A percentile compares a stretch with the other conserved stretches of the same genome.
Conservation (phyloP, 2,888 invertebrate species). For the Parnassius smintheus region DNA sequence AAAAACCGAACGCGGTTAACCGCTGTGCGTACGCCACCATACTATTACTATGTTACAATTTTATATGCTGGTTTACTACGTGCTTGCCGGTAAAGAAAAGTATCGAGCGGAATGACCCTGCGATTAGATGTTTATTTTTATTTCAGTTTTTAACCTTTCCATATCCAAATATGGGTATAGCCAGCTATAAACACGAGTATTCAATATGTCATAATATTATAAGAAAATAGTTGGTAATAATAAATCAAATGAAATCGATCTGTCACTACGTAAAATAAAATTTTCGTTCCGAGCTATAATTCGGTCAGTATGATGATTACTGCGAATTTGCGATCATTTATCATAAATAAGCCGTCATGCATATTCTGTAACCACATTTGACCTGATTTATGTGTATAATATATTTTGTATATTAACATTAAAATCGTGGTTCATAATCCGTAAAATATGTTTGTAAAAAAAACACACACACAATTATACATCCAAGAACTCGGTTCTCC, state of each 20-base stretch:
- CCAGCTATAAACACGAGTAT: background rate
- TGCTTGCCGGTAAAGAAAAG: no score
- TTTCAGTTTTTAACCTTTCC: background rate
- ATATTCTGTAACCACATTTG: slow-evolving; percentile 8
- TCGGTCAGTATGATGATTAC: slow-evolving; percentile 18
- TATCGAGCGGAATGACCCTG: no score
- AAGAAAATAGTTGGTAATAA: slow-evolving; percentile 26
- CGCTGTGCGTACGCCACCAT: no score
- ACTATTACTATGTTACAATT: no score
- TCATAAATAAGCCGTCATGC: slow-evolving; percentile 23
- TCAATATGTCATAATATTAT: background rate
- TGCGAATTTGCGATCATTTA: slow-evolving; percentile 21
- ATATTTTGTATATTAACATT: no score
- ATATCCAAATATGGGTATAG: background rate
- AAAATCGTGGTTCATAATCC: no score
- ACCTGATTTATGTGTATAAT: background rate
- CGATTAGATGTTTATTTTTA: background rate
- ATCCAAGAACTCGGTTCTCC: background rate
- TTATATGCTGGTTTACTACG: no score
- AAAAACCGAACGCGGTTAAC: no score
- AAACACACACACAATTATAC: background rate
- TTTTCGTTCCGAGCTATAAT: slow-evolving; percentile 17
- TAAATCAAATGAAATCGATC: slow-evolving; percentile 54
- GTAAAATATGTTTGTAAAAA: slow-evolving; percentile 12
- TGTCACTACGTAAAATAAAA: slow-evolving; percentile 39